These are phyloP conservation scores for Apocrypta bakeri DNA, from an alignment of 1,140 invertebrate genomes.

Conservation along the genomic window DNA sequence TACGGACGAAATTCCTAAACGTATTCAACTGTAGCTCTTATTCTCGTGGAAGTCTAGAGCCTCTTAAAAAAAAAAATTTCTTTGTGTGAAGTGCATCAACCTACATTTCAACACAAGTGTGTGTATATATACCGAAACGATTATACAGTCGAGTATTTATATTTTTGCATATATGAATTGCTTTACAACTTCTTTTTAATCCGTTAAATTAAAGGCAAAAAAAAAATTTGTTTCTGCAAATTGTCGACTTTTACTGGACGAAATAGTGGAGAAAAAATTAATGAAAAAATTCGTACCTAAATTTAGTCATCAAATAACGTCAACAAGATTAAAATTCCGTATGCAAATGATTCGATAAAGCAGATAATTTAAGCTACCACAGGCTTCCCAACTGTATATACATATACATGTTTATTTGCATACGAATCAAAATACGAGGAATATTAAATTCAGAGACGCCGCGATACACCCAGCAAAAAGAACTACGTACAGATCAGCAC, in stretches of 20 bases:
- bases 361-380: neutral
- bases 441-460: neutral
- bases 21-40: neutral
- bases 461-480: neutral
- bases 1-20: neutral
- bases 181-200: too few species aligned
- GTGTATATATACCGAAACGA: too few species aligned
- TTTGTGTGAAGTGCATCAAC: neutral
- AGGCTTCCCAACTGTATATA: neutral
- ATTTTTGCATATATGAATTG: too few species aligned
- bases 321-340: neutral
- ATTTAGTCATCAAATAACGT: neutral
- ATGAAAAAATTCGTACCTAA: neutral
- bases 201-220: too few species aligned
- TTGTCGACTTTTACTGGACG: too few species aligned
- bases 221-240: too few species aligned
- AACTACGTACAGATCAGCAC: neutral
- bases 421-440: neutral
- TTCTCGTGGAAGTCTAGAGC: neutral
- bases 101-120: neutral
- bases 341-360: neutral
- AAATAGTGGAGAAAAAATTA: neutral
- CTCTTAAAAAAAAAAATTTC: neutral
- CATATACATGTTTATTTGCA: neutral
- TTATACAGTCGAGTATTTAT: too few species aligned